phyloP scores from a whole-genome alignment of 2,888 invertebrate genomes.

The Atrina japonica region DNA sequence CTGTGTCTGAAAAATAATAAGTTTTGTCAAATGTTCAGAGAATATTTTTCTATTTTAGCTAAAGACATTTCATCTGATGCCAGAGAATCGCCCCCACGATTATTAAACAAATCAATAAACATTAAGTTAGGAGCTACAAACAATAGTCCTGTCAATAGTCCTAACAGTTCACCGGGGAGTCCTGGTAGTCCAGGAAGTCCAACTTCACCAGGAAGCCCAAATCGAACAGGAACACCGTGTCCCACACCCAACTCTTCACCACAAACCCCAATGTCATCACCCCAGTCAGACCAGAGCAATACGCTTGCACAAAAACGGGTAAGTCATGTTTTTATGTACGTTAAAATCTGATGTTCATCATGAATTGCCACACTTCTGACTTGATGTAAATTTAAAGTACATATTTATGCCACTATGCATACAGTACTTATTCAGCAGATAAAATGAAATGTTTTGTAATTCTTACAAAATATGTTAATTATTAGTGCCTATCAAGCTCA shows the following conservation, averaged over 20 bases:
- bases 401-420: no score
- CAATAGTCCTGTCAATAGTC: conserved; percentile 66
- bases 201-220: conserved; percentile 52
- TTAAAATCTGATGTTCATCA: no score
- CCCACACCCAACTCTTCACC: conserved; percentile 65
- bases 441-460: no score
- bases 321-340: conserved; percentile 19
- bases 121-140: conserved; percentile 64
- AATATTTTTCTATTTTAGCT: conserved; percentile 53
- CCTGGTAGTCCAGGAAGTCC: conserved; percentile 66
- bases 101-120: conserved; percentile 69
- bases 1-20: no score
- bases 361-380: background rate
- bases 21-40: no score
- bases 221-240: conserved; percentile 50
- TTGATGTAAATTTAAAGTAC: no score
- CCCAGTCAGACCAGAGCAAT: conserved; percentile 45
- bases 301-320: conserved; percentile 54
- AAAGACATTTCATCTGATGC: conserved; percentile 68
- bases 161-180: conserved; percentile 65
- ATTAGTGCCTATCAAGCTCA: no score
- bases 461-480: no score
- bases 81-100: conserved; percentile 67
- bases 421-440: no score
- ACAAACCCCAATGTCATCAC: conserved; percentile 43